Conservation (phyloP, 2,797 vertebrate species). For the Clarias fuscus region DNA sequence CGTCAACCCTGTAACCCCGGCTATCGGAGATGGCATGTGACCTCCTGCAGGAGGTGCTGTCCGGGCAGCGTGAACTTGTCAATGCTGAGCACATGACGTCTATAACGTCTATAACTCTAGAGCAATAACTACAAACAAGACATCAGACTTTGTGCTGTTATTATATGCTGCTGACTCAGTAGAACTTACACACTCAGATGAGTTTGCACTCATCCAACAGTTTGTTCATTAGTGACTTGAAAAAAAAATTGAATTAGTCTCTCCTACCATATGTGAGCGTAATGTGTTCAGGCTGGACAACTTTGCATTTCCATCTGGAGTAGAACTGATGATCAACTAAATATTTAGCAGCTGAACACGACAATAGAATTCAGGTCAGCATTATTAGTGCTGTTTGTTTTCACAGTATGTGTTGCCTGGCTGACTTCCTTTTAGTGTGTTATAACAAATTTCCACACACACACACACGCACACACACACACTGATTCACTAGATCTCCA, state of each 20-base stretch:
- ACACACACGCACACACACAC: too few species aligned
- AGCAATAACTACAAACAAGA: conserved; percentile 40
- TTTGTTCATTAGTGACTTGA: conserved; percentile 22
- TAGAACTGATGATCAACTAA: conserved; percentile 19
- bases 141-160: conserved; percentile 33
- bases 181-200: conserved; percentile 11
- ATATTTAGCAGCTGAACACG: conserved; percentile 26
- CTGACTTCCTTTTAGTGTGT: conserved; percentile 18
- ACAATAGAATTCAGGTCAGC: conserved; percentile 26
- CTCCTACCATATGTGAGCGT: conserved; percentile 21
- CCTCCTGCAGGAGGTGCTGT: conserved; percentile 73
- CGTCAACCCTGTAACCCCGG: conserved; percentile 67
- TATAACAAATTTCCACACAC: conserved; percentile 1
- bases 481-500: conserved; percentile 8
- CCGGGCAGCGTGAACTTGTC: conserved; percentile 76
- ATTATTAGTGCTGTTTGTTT: conserved; percentile 31
- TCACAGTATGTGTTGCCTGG: conserved; percentile 25
- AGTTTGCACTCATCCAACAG: conserved; percentile 15
- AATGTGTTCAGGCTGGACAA: conserved; percentile 26
- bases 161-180: conserved; percentile 33
- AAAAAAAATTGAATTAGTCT: conserved; percentile 7
- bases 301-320: conserved; percentile 31
- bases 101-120: conserved; percentile 22
- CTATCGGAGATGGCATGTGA: conserved; percentile 69
- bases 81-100: conserved; percentile 60